phyloP scores from a whole-genome alignment of 2,888 invertebrate species.

The Trachelus troglodyta region DNA sequence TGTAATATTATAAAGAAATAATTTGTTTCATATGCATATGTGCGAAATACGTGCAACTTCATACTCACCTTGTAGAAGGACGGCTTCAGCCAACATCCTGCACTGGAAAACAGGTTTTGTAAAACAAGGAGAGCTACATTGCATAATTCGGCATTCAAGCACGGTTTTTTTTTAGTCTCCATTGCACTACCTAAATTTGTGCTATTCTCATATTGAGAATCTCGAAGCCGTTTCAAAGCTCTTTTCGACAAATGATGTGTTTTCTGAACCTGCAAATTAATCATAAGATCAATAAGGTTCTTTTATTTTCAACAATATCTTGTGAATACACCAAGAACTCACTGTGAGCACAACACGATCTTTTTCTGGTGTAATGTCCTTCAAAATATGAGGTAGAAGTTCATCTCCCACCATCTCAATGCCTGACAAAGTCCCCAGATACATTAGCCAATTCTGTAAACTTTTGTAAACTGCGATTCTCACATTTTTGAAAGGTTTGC shows the following conservation, averaged over 20 bases:
- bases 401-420: constrained; percentile 53
- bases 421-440: constrained; percentile 47
- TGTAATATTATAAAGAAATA: not conserved
- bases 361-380: constrained; percentile 51
- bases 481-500: constrained; percentile 46
- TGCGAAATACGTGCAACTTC: not conserved
- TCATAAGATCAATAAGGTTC: not conserved
- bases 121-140: constrained; percentile 43
- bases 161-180: constrained; percentile 25
- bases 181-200: constrained; percentile 30
- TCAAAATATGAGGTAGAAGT: constrained; percentile 46
- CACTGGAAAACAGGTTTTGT: constrained; percentile 49
- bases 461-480: constrained; percentile 50
- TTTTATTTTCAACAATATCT: not conserved
- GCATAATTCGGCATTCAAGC: constrained; percentile 43
- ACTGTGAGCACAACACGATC: constrained; percentile 48
- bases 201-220: constrained; percentile 46
- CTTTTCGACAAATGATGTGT: constrained; percentile 48
- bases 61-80: constrained; percentile 49
- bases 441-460: constrained; percentile 50
- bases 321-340: constrained; percentile 19
- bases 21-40: not conserved
- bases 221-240: constrained; percentile 48
- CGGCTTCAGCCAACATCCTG: constrained; percentile 40
- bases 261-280: constrained; percentile 44